phyloP scores from a whole-genome alignment of 2,113 vertebrate species.

The Tonatia bakeri region DNA sequence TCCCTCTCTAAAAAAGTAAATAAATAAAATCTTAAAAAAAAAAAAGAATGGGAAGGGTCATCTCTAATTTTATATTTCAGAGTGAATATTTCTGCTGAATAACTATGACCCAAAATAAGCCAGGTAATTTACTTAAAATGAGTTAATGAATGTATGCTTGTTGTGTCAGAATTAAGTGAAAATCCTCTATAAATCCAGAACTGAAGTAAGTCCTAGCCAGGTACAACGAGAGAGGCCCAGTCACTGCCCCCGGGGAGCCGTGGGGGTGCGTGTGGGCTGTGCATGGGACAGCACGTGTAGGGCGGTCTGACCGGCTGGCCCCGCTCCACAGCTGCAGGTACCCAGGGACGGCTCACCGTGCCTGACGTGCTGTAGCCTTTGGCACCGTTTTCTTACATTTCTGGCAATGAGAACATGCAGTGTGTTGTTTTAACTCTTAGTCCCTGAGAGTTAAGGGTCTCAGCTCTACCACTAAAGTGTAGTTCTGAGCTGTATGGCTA shows the following conservation, averaged over 20 bases:
- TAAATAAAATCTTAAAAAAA: too few species aligned
- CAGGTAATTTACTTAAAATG: slow-evolving; percentile 1
- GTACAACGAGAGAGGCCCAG: background rate
- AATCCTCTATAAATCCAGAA: background rate
- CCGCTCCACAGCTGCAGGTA: background rate
- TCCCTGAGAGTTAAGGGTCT: background rate
- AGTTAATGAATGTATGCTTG: background rate
- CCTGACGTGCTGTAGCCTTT: background rate
- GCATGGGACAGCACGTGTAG: background rate
- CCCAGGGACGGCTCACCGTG: background rate
- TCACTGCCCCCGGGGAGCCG: background rate
- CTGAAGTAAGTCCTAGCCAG: background rate
- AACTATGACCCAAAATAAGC: background rate
- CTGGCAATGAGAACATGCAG: background rate
- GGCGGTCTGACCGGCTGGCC: background rate
- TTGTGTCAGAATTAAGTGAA: slow-evolving; percentile 4
- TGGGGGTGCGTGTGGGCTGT: background rate
- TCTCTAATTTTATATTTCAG: background rate
- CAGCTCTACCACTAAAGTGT: background rate
- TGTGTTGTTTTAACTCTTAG: background rate
- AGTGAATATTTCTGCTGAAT: slow-evolving; percentile 17
- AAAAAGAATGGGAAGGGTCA: background rate
- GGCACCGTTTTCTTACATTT: background rate
- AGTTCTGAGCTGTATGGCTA: background rate
- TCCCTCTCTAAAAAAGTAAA: too few species aligned